Conservation (phyloP, 2,113 vertebrate species). For the Seriola dumerili region DNA sequence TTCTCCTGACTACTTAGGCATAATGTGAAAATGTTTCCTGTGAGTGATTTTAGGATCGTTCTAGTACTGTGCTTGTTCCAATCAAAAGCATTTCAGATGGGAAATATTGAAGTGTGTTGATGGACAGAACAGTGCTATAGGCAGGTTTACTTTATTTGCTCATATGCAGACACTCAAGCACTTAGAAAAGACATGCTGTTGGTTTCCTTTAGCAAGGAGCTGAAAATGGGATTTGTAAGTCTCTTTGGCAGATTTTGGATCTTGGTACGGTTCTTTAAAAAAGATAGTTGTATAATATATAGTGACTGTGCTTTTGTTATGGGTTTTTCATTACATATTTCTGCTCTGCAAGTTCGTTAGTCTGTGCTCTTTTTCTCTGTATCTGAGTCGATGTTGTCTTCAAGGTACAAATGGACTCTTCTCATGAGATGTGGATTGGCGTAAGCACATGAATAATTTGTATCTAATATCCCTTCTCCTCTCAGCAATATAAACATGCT, state of each 20-base stretch:
- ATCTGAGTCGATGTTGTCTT: conserved; percentile 53
- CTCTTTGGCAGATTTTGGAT: background rate
- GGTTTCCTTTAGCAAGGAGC: background rate
- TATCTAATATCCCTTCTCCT: conserved; percentile 74
- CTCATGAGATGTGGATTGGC: conserved; percentile 57
- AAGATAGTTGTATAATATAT: background rate
- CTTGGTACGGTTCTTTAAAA: too few species aligned
- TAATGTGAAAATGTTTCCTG: too few species aligned
- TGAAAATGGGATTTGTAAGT: background rate
- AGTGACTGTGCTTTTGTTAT: background rate
- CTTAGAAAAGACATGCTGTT: background rate
- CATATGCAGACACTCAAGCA: conserved; percentile 5
- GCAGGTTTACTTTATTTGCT: conserved; percentile 20
- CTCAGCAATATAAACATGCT: conserved; percentile 72
- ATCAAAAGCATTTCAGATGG: background rate
- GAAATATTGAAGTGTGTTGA: conserved; percentile 8
- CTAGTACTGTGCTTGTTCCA: background rate
- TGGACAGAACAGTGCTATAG: background rate
- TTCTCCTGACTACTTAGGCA: too few species aligned
- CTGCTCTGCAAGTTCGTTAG: conserved; percentile 15
- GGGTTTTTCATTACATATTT: conserved; percentile 4
- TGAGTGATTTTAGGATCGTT: too few species aligned
- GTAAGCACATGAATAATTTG: conserved; percentile 79
- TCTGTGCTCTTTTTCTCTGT: background rate
- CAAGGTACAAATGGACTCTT: conserved; percentile 57